Conservation (phyloP, 2,888 invertebrate species). For the Patella ulyssiponensis region DNA sequence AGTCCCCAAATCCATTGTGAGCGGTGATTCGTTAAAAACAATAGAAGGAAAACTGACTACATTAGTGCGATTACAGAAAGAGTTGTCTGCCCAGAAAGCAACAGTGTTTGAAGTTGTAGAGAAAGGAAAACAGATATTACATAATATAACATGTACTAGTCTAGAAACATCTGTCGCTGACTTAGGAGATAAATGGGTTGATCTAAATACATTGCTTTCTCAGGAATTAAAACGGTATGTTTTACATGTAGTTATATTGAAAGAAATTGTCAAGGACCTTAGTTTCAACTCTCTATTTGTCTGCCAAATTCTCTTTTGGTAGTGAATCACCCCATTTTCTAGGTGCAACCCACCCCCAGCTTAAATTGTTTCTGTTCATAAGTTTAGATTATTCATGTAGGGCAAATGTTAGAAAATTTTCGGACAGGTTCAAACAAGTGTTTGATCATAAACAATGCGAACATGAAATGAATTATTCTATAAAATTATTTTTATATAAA, state of each 20-base stretch:
- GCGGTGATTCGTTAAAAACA: slow-evolving; percentile 53
- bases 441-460: too few relatives aligned
- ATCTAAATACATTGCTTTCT: slow-evolving; percentile 57
- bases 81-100: slow-evolving; percentile 61
- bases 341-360: too few relatives aligned
- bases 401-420: too few relatives aligned
- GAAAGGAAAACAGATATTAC: slow-evolving; percentile 64
- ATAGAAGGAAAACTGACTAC: slow-evolving; percentile 58
- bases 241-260: neutral
- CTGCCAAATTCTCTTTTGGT: too few relatives aligned
- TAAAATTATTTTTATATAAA: too few relatives aligned
- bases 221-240: slow-evolving; percentile 62
- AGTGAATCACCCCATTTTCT: too few relatives aligned
- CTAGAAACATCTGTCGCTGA: slow-evolving; percentile 62
- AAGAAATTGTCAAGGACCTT: too few relatives aligned
- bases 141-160: slow-evolving; percentile 60
- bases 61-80: slow-evolving; percentile 58
- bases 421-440: too few relatives aligned
- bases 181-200: slow-evolving; percentile 65
- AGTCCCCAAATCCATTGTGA: slow-evolving; percentile 50
- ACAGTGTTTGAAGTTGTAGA: slow-evolving; percentile 64
- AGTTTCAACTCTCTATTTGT: too few relatives aligned
- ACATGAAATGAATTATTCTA: too few relatives aligned
- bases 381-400: too few relatives aligned
- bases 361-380: too few relatives aligned